Evolutionary conservation across 2,888 invertebrate species (phyloP).

Genomic region (Drosophila stalkeri): DNA sequence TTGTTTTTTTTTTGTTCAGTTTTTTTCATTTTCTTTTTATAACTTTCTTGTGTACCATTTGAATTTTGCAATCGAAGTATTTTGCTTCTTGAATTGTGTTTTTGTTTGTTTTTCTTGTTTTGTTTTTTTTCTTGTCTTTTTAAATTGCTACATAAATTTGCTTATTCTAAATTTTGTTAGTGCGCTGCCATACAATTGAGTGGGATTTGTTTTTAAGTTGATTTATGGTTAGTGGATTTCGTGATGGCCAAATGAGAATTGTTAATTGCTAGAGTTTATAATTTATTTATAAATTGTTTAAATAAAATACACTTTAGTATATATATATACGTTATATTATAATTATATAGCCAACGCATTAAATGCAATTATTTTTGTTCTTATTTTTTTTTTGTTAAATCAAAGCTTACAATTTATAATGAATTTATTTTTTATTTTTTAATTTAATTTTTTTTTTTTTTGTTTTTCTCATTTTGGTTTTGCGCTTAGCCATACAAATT

Average conservation of each 20-base stretch:
- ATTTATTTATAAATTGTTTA: slow-evolving; percentile 70
- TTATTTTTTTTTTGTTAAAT: slow-evolving; percentile 22
- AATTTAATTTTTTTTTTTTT: slow-evolving; percentile 20
- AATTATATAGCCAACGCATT: slow-evolving; percentile 71
- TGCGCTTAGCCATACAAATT: slow-evolving; percentile 48
- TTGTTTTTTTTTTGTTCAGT: slow-evolving; percentile 61
- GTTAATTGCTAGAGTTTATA: slow-evolving; percentile 64
- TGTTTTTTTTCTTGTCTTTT: slow-evolving; percentile 50
- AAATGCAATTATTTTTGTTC: slow-evolving; percentile 70
- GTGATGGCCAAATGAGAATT: slow-evolving; percentile 63
- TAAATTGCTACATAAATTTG: slow-evolving; percentile 71
- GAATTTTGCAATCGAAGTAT: slow-evolving; percentile 68
- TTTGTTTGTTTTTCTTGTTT: slow-evolving; percentile 33
- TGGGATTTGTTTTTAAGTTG: slow-evolving; percentile 8
- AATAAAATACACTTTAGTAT: slow-evolving; percentile 73
- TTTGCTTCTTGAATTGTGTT: slow-evolving; percentile 34
- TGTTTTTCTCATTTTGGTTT: slow-evolving; percentile 63
- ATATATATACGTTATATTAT: slow-evolving; percentile 64
- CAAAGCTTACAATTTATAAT: slow-evolving; percentile 47
- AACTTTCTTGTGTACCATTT: slow-evolving; percentile 69
- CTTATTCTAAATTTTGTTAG: slow-evolving; percentile 66
- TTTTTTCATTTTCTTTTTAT: slow-evolving; percentile 54
- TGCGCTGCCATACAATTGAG: slow-evolving; percentile 56
- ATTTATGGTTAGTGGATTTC: slow-evolving; percentile 8
- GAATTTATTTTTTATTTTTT: slow-evolving; percentile 31